phyloP scores from a whole-genome alignment of 2,888 invertebrate species.

The Lysandra bellargus region DNA sequence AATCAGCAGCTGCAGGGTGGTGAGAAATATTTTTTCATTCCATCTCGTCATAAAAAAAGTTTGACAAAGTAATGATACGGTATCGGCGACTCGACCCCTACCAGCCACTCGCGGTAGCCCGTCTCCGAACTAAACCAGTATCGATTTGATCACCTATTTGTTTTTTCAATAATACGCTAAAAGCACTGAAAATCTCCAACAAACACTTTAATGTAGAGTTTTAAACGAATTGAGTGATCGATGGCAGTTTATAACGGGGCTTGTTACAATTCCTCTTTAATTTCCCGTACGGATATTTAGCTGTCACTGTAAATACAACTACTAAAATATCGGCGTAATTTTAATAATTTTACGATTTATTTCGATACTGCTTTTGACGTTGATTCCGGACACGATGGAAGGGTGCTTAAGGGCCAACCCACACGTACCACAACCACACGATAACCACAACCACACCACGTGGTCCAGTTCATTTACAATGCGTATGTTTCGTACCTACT shows the following conservation, averaged over 20 bases:
- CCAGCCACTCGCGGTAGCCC: not conserved
- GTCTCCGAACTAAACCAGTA: not conserved
- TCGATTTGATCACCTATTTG: not conserved
- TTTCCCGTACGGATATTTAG: slow-evolving; percentile 70
- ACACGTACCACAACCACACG: no score
- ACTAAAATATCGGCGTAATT: slow-evolving; percentile 28
- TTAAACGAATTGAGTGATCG: slow-evolving; percentile 56
- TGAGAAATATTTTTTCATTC: no score
- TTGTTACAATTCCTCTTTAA: slow-evolving; percentile 68
- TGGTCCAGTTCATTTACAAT: no score
- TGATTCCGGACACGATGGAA: not conserved
- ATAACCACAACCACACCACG: no score
- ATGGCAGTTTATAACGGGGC: slow-evolving; percentile 68
- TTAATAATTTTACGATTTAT: slow-evolving; percentile 14
- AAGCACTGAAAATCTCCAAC: slow-evolving; percentile 3
- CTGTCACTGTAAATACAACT: slow-evolving; percentile 57
- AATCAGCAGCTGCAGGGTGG: no score
- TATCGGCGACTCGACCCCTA: not conserved
- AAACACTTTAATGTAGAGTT: slow-evolving; percentile 31
- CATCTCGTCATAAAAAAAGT: no score
- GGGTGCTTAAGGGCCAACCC: no score
- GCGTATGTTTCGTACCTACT: no score
- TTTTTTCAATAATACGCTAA: slow-evolving; percentile 2
- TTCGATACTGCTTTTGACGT: not conserved
- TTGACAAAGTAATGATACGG: no score